Evolutionary conservation across 2,888 invertebrate species (phyloP).

Genomic region (Agrotis clavis): DNA sequence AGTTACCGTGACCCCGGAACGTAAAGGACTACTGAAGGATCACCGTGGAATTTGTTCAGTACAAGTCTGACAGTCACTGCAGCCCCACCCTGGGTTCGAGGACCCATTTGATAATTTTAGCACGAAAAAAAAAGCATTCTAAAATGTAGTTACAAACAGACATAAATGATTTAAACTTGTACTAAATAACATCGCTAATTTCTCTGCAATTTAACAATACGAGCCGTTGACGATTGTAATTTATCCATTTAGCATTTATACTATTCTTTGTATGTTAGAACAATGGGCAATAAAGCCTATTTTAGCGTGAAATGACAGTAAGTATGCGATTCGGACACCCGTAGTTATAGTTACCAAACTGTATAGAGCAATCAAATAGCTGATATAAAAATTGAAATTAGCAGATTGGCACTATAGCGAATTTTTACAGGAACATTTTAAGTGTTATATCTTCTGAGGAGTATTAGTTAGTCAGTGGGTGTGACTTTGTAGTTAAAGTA

Average conservation of each 20-base stretch:
- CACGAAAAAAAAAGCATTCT: too few relatives aligned
- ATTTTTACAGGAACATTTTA: slow-evolving; percentile 6
- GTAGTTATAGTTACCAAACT: slow-evolving; percentile 46
- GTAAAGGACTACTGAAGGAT: too few relatives aligned
- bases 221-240: slow-evolving; percentile 65
- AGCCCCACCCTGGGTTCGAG: too few relatives aligned
- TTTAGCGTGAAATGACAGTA: slow-evolving; percentile 68
- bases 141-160: neutral
- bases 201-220: slow-evolving; percentile 51
- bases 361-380: slow-evolving; percentile 40
- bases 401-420: slow-evolving; percentile 19
- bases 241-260: slow-evolving; percentile 74
- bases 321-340: slow-evolving; percentile 67
- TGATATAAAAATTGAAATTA: slow-evolving; percentile 38
- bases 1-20: too few relatives aligned
- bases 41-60: too few relatives aligned
- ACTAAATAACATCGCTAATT: slow-evolving; percentile 30
- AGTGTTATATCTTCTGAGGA: neutral
- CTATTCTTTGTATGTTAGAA: slow-evolving; percentile 74
- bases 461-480: neutral
- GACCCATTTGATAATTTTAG: too few relatives aligned
- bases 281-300: slow-evolving; percentile 77
- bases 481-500: slow-evolving; percentile 30
- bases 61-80: neutral
- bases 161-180: neutral